These are phyloP conservation scores for Gonioctena quinquepunctata DNA, from an alignment of 1,140 invertebrate genomes.

Conservation along the genomic window DNA sequence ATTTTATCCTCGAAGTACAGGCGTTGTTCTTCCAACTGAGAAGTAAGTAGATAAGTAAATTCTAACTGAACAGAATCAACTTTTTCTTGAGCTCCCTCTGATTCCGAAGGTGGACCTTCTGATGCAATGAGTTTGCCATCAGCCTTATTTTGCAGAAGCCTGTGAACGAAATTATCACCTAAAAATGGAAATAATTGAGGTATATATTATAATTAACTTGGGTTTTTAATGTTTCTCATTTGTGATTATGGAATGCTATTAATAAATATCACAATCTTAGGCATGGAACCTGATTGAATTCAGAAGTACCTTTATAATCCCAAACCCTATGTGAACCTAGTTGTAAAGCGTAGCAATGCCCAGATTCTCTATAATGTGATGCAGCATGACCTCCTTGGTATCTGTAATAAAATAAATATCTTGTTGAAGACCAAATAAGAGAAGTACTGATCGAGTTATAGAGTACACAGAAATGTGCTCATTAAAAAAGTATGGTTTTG, in stretches of 20 bases:
- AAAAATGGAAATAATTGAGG: too few relatives aligned
- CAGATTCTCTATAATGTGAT: constrained; percentile 90
- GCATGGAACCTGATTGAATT: too few relatives aligned
- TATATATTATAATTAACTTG: too few relatives aligned
- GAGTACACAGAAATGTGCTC: too few relatives aligned
- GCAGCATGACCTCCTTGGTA: constrained; percentile 66
- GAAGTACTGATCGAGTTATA: too few relatives aligned
- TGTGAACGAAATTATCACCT: constrained; percentile 92
- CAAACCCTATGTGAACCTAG: constrained; percentile 95
- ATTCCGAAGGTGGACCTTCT: constrained; percentile 61
- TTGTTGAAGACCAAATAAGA: too few relatives aligned
- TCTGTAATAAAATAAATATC: constrained; percentile 28
- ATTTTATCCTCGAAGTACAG: constrained; percentile 90
- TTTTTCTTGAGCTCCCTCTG: constrained; percentile 76
- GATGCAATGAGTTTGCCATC: constrained; percentile 95
- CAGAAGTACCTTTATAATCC: constrained; percentile 83
- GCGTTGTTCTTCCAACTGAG: constrained; percentile 93
- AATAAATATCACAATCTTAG: too few relatives aligned
- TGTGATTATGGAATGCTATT: too few relatives aligned
- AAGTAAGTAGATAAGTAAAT: constrained; percentile 96
- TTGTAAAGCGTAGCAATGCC: constrained; percentile 97
- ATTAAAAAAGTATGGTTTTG: too few relatives aligned
- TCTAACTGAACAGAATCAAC: constrained; percentile 91
- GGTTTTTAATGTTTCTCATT: too few relatives aligned
- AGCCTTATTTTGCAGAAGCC: constrained; percentile 93